Evolutionary conservation across 2,888 invertebrate species (phyloP), one percentile per base, ranked within the genome.

Genomic region (Miltochrista miniata): DNA sequence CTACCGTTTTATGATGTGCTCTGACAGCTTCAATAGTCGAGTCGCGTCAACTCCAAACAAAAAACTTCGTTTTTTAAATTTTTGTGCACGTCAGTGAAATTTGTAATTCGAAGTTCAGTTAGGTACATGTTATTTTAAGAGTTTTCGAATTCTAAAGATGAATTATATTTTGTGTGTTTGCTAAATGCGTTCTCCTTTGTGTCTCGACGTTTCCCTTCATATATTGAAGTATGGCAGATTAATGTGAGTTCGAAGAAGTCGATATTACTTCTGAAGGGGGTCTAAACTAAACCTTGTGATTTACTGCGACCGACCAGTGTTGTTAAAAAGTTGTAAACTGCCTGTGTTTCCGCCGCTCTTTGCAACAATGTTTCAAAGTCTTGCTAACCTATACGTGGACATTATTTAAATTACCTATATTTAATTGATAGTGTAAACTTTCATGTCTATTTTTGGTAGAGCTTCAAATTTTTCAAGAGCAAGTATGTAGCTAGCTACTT

Each of bases 261-360:
- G 82, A 86, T 87, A 85, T 89, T 88, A 88, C 88, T 89, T 88
- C 83, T 85, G 87, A 87, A 87, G 83, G 85, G 82, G 85, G 83
- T 83, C 85, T 83, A 83, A 83, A 83, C 85, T 83, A 83, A 83
- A 82, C 78, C 76, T 76, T 65, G 75, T 90, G 90, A 91, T 91
- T 90, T 91, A 91, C 87, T 80, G 84, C 87, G 80, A 74, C 80
- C 81, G 83, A 75, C 73, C 76, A 70, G 74, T 56, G 85, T 77
- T 83, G 85, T 90, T 90, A 90, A 90, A 91, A 91, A 89, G 90
- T 88, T 90, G 87, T 90, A 90, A 90, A 90, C 86, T 79, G 86
- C 81, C 74, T 82, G 85, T 86, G 87, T 89, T 90, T 90, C 90
- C 90, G 90, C 81, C 77, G 83, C 70, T 68, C 64, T 64, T 55